Evolutionary conservation across 1,140 invertebrate species (phyloP), one percentile per base, ranked within the genome.

Genomic region (Platyscapa corneri): DNA sequence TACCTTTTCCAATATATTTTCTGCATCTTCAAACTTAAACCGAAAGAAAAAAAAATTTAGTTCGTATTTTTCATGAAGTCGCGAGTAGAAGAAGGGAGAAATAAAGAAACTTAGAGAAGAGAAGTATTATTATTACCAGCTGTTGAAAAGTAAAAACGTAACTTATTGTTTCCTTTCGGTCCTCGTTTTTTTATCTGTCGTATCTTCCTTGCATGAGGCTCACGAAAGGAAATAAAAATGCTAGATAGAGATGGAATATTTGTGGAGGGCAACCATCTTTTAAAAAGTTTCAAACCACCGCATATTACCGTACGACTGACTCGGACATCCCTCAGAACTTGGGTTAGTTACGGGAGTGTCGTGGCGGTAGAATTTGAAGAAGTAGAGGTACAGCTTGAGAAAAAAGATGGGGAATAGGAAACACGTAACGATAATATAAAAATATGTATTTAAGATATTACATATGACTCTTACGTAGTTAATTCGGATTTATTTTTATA

Each of bases 321-420:
- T 87, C 87, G 90, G 89, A 89, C 90, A 90, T 91, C 88, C 87
- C 88, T 91, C 90, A 90, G 91, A 92, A 91, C 87, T 90, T 90
- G 86, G 49, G 84, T 84, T 87, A 88, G 87, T 90, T 90, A 89
- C 86, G 87, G 64, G 87, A 88, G 87, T 85, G 84, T 83, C 86
- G 80, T 39, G 65, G n/a, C 75, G 7, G 32, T 77, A 49, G 46
- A 77, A 77, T 49, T 34, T n/a, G 46, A 77, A 53, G 30, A 77
- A 16, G 16, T 7, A 14, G 23, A 20, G 1, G 67, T 16, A 80
- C 39, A 42, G 78, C 27, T 80, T 46, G 56, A 32, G 46, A 80
- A 80, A 18, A 78, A 78, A 27, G 0, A 78, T 42, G 42, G 46
- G 14, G 34, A 42, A 67, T 64, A 67, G 37, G 37, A 80, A 27